phyloP scores from a whole-genome alignment of 2,888 invertebrate species.

The Cacoxenus indagator region DNA sequence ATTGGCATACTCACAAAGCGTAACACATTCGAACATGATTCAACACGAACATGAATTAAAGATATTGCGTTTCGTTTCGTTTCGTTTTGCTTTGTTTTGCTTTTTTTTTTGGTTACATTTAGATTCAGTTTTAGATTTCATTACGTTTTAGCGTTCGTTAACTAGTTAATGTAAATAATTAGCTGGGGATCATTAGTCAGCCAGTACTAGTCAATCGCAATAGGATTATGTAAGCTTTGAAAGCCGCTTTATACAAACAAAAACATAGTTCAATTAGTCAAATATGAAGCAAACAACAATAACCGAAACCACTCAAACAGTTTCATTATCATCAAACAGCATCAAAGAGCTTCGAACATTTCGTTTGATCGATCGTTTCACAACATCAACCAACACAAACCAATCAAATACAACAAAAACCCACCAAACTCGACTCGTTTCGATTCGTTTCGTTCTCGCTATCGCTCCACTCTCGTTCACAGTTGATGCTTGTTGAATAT shows the following conservation, averaged over 20 bases:
- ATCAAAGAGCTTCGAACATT: background rate
- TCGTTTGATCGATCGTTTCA: constrained; percentile 9
- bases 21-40: constrained; percentile 34
- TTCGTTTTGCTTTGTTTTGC: background rate
- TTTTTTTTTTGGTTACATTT: too few species aligned
- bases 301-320: constrained; percentile 26
- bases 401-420: background rate
- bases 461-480: background rate
- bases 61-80: background rate
- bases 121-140: too few species aligned
- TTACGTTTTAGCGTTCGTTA: too few species aligned
- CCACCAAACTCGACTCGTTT: background rate
- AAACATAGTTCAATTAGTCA: constrained; percentile 20
- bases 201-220: background rate
- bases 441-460: background rate
- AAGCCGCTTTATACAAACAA: too few species aligned
- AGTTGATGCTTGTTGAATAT: constrained; percentile 22
- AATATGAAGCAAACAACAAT: background rate
- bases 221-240: background rate
- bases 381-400: constrained; percentile 23
- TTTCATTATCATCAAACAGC: constrained; percentile 20
- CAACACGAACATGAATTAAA: background rate
- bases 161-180: constrained; percentile 12
- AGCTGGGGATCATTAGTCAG: constrained; percentile 25
- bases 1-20: constrained; percentile 48